These are phyloP conservation scores for Acrocephalus kingi DNA, from an alignment of 2,113 vertebrate genomes.

Conservation along the genomic window DNA sequence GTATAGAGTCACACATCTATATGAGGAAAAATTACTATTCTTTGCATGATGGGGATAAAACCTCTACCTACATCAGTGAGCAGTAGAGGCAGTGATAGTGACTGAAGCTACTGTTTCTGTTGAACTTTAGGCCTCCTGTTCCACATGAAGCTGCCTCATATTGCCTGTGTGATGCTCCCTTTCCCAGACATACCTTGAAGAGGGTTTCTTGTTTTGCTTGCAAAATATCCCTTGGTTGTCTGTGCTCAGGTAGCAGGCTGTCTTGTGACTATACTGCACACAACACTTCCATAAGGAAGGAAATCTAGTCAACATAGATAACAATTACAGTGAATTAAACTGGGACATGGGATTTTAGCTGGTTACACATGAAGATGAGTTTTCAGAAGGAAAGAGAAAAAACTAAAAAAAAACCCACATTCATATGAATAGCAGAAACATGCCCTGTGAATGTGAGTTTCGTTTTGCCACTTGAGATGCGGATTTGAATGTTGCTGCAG, in stretches of 20 bases:
- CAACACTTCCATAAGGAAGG: not conserved
- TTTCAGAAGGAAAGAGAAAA: not conserved
- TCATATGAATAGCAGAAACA: not conserved
- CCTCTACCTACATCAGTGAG: not conserved
- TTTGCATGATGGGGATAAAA: not conserved
- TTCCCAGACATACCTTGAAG: not conserved
- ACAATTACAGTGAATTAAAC: not conserved
- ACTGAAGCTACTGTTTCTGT: not conserved
- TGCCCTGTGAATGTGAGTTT: not conserved
- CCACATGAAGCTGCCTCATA: accelerated
- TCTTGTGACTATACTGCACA: not conserved
- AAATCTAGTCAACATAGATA: not conserved
- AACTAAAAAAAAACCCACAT: accelerated
- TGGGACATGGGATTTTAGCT: not conserved
- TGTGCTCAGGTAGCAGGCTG: not conserved
- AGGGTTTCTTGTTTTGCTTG: not conserved
- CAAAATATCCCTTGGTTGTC: not conserved
- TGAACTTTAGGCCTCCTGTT: not conserved
- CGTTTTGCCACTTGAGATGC: not conserved
- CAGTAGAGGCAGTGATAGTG: not conserved
- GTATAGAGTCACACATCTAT: not conserved
- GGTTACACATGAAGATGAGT: not conserved
- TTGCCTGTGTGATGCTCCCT: not conserved
- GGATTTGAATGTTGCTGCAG: accelerated
- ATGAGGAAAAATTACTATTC: not conserved